These are phyloP conservation scores for Marmota flaviventris DNA, from an alignment of 2,113 vertebrate genomes.

Conservation along the genomic window DNA sequence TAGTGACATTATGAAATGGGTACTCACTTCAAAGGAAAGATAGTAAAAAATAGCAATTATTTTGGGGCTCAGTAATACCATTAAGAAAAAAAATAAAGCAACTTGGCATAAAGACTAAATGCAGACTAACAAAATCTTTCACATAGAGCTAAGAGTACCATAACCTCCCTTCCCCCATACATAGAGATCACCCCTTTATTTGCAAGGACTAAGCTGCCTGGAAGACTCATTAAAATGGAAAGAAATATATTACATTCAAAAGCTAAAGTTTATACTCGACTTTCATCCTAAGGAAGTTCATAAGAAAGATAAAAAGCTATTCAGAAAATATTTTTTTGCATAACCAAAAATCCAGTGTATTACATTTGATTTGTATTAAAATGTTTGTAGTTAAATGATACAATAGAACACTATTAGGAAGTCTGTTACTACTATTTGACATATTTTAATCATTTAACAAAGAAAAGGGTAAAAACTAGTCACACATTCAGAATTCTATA, in stretches of 20 bases:
- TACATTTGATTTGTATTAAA: slow-evolving; percentile 10
- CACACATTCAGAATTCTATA: neutral
- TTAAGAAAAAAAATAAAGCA: neutral
- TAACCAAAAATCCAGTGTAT: neutral
- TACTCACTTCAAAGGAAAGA: neutral
- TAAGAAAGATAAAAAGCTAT: neutral
- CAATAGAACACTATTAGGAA: neutral
- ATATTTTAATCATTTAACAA: slow-evolving; percentile 7
- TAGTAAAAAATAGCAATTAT: neutral
- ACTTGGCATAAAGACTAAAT: neutral
- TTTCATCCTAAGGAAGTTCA: neutral
- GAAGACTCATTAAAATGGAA: neutral
- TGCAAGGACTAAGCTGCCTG: neutral
- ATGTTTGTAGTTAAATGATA: slow-evolving; percentile 45
- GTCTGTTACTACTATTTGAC: neutral
- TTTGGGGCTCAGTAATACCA: neutral
- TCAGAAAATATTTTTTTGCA: neutral
- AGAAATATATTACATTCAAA: neutral
- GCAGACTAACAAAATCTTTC: neutral
- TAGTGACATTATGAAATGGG: neutral
- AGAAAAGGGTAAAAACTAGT: neutral
- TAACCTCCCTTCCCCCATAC: neutral
- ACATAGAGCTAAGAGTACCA: neutral
- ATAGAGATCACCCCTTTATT: neutral
- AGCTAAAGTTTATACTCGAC: neutral